Evolutionary conservation across 2,888 invertebrate genomes (phyloP).

Genomic region (Agrochola lota): DNA sequence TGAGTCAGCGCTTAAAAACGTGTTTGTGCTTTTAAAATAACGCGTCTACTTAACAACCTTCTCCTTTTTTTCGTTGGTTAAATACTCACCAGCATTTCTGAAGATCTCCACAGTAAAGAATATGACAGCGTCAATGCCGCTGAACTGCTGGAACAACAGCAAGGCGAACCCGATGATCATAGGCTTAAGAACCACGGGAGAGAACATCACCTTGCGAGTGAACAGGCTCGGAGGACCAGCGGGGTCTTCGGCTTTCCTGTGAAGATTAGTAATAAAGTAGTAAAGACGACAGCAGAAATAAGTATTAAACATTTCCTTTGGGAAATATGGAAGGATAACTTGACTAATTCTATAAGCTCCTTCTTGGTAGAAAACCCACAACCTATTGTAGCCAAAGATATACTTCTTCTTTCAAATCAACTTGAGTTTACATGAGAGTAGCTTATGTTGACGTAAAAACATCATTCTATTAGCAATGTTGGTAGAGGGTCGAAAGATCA

Average conservation of each 20-base stretch:
- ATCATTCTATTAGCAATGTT: background rate
- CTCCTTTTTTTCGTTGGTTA: background rate
- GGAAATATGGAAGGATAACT: background rate
- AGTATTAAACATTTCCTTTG: too few relatives aligned
- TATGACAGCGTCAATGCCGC: slow-evolving; percentile 90
- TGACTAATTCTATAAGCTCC: background rate
- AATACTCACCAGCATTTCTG: slow-evolving; percentile 84
- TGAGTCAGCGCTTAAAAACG: background rate
- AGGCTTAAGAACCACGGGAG: slow-evolving; percentile 86
- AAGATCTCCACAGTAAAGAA: slow-evolving; percentile 91
- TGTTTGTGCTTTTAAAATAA: background rate
- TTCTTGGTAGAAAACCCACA: background rate
- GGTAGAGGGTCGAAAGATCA: background rate
- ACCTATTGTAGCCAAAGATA: background rate
- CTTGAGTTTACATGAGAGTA: background rate
- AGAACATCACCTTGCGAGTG: slow-evolving; percentile 86
- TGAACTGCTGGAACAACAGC: slow-evolving; percentile 90
- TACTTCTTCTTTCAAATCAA: background rate
- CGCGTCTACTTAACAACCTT: background rate
- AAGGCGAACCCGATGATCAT: slow-evolving; percentile 87
- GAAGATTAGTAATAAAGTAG: background rate
- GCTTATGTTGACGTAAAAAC: too few relatives aligned
- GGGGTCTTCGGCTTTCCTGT: slow-evolving; percentile 75
- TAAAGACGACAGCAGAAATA: background rate
- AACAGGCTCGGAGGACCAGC: slow-evolving; percentile 80